Evolutionary conservation across 2,888 invertebrate species (phyloP).

Genomic region (Athalia circularis): DNA sequence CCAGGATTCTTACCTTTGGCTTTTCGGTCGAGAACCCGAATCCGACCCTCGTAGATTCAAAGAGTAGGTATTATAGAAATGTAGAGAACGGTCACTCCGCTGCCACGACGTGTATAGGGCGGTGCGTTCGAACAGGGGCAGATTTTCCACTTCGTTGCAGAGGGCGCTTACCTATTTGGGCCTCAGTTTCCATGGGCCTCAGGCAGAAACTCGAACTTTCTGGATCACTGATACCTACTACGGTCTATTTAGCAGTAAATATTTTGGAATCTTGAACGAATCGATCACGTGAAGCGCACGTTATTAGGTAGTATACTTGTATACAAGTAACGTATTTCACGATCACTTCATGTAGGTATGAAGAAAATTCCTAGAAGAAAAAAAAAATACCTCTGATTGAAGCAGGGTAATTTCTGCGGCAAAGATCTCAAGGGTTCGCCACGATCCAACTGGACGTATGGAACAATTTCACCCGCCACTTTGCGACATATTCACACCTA

Average conservation of each 20-base stretch:
- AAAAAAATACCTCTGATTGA: constrained; percentile 28
- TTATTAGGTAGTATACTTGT: not conserved
- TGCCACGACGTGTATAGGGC: constrained; percentile 14
- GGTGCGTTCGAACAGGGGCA: not conserved
- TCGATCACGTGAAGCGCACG: not conserved
- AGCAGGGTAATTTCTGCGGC: not conserved
- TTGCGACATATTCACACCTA: not conserved
- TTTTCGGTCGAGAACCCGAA: not conserved
- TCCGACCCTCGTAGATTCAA: not conserved
- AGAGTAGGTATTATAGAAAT: too few relatives aligned
- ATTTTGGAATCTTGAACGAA: not conserved
- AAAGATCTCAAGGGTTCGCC: constrained; percentile 4
- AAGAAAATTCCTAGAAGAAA: not conserved
- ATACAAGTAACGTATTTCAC: too few relatives aligned
- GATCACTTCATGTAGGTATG: too few relatives aligned
- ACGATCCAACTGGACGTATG: constrained; percentile 21
- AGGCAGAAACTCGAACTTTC: too few relatives aligned
- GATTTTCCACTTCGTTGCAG: not conserved
- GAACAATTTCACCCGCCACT: constrained; percentile 31
- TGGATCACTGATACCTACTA: too few relatives aligned
- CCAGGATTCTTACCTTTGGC: not conserved
- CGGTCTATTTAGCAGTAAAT: too few relatives aligned
- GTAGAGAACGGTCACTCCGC: constrained; percentile 23
- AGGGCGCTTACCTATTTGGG: too few relatives aligned
- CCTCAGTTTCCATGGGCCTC: too few relatives aligned